Conservation (phyloP, 1,140 invertebrate genomes). For the Paramacrobiotus metropolitanus region DNA sequence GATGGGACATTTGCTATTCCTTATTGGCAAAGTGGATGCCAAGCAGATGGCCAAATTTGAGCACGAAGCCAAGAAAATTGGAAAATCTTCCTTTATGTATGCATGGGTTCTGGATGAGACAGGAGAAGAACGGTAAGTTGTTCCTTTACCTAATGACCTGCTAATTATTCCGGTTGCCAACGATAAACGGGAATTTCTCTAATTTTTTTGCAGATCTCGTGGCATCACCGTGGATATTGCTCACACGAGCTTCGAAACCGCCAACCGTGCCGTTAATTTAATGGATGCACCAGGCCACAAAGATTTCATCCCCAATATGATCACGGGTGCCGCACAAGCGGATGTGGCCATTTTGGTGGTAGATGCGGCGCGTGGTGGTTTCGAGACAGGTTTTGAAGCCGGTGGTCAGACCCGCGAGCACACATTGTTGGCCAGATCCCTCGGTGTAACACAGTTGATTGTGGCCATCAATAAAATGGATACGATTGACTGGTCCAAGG, state of each 20-base stretch:
- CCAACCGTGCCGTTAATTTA: conserved; percentile 53
- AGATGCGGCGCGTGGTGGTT: conserved; percentile 77
- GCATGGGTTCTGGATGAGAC: conserved; percentile 99
- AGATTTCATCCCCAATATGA: conserved; percentile 99
- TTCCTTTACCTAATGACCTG: not conserved
- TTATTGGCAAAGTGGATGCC: conserved; percentile 66
- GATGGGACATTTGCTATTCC: conserved; percentile 77
- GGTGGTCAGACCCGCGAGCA: conserved; percentile 96
- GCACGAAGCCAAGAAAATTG: conserved; percentile 85
- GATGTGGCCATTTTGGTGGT: conserved; percentile 88
- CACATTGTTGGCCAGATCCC: conserved; percentile 65
- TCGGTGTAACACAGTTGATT: conserved; percentile 56
- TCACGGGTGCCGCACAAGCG: conserved; percentile 67
- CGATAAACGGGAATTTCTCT: not conserved
- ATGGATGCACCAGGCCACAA: conserved; percentile 91
- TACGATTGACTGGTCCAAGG: conserved; percentile 30
- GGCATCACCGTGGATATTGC: conserved; percentile 95
- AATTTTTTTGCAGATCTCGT: conserved; percentile 28
- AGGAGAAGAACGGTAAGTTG: conserved; percentile 61
- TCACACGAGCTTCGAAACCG: conserved; percentile 72
- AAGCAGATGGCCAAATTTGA: conserved; percentile 89
- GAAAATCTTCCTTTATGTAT: conserved; percentile 92
- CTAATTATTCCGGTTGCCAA: too few relatives aligned
- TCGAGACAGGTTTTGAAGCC: conserved; percentile 91
- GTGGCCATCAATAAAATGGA: conserved; percentile 31